Percentiles rank a stretch among this genome's conserved stretches.
Conservation (phyloP, 30 jellyfish, hydroid and myxozoan species). For the Clytia hemisphaerica region DNA sequence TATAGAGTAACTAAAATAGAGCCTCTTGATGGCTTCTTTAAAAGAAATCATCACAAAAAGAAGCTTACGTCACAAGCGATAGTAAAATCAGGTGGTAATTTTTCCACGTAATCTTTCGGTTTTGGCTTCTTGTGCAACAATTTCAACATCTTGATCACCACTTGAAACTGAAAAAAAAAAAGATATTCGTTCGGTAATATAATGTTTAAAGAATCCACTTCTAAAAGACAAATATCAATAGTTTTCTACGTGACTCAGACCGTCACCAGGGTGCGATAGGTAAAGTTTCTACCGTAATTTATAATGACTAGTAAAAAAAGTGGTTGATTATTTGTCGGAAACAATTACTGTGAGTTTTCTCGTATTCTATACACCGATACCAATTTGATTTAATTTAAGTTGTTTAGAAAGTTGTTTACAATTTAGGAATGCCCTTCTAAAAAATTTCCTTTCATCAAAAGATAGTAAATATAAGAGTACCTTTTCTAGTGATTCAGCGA, state of each 20-base stretch:
- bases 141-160: conserved; percentile 58
- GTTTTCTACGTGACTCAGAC: not conserved
- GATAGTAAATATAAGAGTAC: conserved; percentile 16
- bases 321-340: too few relatives aligned
- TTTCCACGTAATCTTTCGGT: conserved; percentile 33
- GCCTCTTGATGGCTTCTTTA: too few relatives aligned
- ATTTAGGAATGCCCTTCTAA: not conserved
- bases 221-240: not conserved
- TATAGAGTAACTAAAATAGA: too few relatives aligned
- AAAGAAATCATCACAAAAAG: not conserved
- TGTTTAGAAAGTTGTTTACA: not conserved
- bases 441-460: not conserved
- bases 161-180: conserved; percentile 42
- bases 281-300: too few relatives aligned
- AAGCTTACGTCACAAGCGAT: conserved; percentile 53
- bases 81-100: conserved; percentile 67
- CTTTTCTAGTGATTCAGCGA: conserved; percentile 75
- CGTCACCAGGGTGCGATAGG: too few relatives aligned
- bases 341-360: too few relatives aligned
- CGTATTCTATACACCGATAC: too few relatives aligned
- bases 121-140: conserved; percentile 58
- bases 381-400: too few relatives aligned
- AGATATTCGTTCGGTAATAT: not conserved
- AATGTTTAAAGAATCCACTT: not conserved
- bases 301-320: too few relatives aligned